Evolutionary conservation across 2,113 vertebrate genomes (phyloP), one percentile per base, ranked within the genome.

Genomic region (Muntiacus reevesi): DNA sequence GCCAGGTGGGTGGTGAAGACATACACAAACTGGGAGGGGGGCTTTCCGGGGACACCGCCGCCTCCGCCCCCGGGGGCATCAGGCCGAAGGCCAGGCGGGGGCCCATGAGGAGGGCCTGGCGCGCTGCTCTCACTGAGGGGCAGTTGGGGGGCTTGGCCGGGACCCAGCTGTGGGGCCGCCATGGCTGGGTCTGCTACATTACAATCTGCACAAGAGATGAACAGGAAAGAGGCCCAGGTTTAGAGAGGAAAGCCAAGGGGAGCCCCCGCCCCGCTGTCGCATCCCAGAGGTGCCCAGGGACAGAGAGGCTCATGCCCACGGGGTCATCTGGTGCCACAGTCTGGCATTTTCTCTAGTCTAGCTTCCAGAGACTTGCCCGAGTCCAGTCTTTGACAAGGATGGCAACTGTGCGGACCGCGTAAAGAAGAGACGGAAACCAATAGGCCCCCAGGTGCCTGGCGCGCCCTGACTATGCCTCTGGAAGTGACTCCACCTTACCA

Each of bases 1-100:
- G 99, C 99, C 40, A 99, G 99, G 98, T 98, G 99, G 43, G 99
- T 99, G 67, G 99, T 99, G 97, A 99, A 99, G 98, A 99, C 99
- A 12, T 99, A 99, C 93, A 99, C 99, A 33, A 99, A 98, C 98
- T 99, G 99, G 0, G 99, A 99, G 8, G 99, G 98, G 14, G 99
- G 98, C 93, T 99, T 99, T 91, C 99, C 98, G 0, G 98, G 27
- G 19, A 97, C 98, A 2, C 98, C 79, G 1, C 98, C 96, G 0
- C 97, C 98, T 0, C 98, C 98, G 8, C 96, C 98, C 0, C 98
- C 98, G 0, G 98, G 91, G 23, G 98, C 97, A 7, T 99, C 99
- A 0, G 99, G 36, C 50, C 99, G 99, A 12, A 99, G 97, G 76
- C 98, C 98, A 0, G 98, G 95, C 0, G 96, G 98, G 86, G 99